These are phyloP conservation scores for Loripinus fragilis DNA, from an alignment of 2,888 invertebrate species.

Conservation along the genomic window DNA sequence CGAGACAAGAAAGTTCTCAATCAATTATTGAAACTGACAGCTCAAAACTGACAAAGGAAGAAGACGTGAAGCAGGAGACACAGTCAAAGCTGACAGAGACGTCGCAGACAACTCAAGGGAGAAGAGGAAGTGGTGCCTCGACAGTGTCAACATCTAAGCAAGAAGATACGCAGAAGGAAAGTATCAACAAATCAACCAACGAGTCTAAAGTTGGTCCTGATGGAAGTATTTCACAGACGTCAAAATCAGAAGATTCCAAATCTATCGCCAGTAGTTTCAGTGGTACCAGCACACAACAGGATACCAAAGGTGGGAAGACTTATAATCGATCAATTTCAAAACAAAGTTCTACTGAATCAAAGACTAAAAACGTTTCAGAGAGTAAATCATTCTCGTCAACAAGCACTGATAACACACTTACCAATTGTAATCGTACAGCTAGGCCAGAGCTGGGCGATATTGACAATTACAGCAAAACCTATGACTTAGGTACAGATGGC, in stretches of 20 bases:
- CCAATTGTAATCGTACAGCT: neutral
- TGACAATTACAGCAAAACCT: neutral
- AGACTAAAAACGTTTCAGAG: slow-evolving; percentile 45
- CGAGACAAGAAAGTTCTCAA: slow-evolving; percentile 7
- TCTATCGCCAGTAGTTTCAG: slow-evolving; percentile 48
- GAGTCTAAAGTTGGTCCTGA: slow-evolving; percentile 29
- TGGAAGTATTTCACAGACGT: slow-evolving; percentile 27
- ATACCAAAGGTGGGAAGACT: slow-evolving; percentile 29
- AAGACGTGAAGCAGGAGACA: neutral
- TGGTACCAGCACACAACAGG: slow-evolving; percentile 47
- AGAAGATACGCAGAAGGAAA: neutral
- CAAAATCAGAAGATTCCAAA: slow-evolving; percentile 43
- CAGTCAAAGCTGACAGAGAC: neutral
- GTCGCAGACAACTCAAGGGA: neutral
- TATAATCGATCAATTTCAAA: slow-evolving; percentile 5
- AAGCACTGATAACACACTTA: neutral
- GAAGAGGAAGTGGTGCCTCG: neutral
- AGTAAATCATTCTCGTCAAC: neutral
- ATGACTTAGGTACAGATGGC: neutral
- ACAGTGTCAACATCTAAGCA: slow-evolving; percentile 3
- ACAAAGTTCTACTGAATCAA: slow-evolving; percentile 42
- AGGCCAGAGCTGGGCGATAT: neutral
- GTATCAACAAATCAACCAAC: slow-evolving; percentile 12
- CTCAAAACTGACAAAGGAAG: neutral
- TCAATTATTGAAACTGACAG: neutral